Conservation (phyloP, 2,888 invertebrate species). For the Pteria penguin region DNA sequence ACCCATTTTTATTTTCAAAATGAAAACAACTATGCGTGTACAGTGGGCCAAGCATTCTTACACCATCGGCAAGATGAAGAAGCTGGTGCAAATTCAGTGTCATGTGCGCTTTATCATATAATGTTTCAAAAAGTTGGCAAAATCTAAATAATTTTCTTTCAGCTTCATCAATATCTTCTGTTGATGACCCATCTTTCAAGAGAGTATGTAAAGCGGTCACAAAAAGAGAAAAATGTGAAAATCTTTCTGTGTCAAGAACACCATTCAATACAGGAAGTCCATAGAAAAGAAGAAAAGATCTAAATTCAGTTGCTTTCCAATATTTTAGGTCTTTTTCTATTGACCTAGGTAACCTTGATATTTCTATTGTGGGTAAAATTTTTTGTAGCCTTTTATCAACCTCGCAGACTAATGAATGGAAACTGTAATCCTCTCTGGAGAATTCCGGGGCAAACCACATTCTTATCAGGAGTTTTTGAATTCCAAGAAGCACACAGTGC, state of each 20-base stretch:
- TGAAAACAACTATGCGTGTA: slow-evolving; percentile 48
- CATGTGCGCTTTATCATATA: slow-evolving; percentile 40
- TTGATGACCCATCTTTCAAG: slow-evolving; percentile 16
- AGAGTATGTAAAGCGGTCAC: slow-evolving; percentile 36
- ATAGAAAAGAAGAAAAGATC: slow-evolving; percentile 48
- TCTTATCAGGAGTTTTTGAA: slow-evolving; percentile 39
- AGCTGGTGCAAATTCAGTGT: slow-evolving; percentile 46
- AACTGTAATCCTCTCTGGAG: slow-evolving; percentile 18
- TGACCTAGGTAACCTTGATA: slow-evolving; percentile 41
- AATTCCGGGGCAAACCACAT: slow-evolving; percentile 34
- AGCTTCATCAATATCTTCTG: slow-evolving; percentile 21
- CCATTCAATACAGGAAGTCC: slow-evolving; percentile 35
- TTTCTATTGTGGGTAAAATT: slow-evolving; percentile 37
- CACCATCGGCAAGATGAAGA: slow-evolving; percentile 41
- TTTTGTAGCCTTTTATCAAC: slow-evolving; percentile 32
- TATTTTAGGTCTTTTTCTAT: slow-evolving; percentile 45
- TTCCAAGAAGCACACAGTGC: slow-evolving; percentile 46
- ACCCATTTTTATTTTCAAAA: slow-evolving; percentile 38
- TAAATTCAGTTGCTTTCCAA: slow-evolving; percentile 49
- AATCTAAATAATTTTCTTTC: slow-evolving; percentile 31
- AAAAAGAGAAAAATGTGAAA: slow-evolving; percentile 34
- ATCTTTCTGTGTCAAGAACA: slow-evolving; percentile 19
- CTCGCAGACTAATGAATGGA: slow-evolving; percentile 6
- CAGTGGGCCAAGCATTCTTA: slow-evolving; percentile 39
- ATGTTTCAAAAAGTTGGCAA: slow-evolving; percentile 26